Conservation (phyloP, 2,888 invertebrate species). For the Pseudococcus jackbeardsleyi region DNA sequence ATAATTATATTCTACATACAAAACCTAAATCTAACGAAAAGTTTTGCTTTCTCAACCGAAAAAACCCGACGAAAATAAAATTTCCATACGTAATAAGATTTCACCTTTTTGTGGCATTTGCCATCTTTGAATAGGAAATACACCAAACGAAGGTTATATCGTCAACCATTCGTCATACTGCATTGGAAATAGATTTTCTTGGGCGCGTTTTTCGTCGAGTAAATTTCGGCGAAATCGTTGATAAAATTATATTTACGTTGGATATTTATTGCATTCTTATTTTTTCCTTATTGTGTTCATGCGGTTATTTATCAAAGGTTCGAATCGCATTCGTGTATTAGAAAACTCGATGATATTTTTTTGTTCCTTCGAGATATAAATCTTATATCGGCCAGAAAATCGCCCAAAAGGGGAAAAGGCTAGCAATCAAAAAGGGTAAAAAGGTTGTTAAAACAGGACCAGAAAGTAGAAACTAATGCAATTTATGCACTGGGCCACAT, state of each 20-base stretch:
- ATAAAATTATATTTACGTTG: conserved; percentile 40
- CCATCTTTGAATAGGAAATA: background rate
- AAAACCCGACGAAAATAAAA: background rate
- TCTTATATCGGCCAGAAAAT: background rate
- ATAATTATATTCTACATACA: conserved; percentile 15
- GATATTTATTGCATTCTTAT: conserved; percentile 40
- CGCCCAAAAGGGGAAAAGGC: background rate
- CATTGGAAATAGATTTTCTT: conserved; percentile 11
- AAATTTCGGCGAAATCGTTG: conserved; percentile 12
- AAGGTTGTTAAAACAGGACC: conserved; percentile 27
- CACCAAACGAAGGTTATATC: conserved; percentile 10
- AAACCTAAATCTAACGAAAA: background rate
- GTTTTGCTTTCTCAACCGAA: background rate
- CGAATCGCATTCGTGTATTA: conserved; percentile 13
- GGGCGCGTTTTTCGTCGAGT: background rate
- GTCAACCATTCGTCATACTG: conserved; percentile 14
- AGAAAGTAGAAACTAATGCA: background rate
- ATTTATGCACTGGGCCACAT: background rate
- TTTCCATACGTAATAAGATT: background rate
- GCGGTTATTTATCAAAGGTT: conserved; percentile 32
- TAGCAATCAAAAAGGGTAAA: conserved; percentile 16
- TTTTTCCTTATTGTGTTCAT: conserved; percentile 25
- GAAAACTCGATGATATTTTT: conserved; percentile 25
- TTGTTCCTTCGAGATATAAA: conserved; percentile 15
- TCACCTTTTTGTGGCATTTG: background rate